Evolutionary conservation across 2,797 vertebrate genomes (phyloP), one percentile per base, ranked within the genome.

Genomic region (Bovichtus variegatus): DNA sequence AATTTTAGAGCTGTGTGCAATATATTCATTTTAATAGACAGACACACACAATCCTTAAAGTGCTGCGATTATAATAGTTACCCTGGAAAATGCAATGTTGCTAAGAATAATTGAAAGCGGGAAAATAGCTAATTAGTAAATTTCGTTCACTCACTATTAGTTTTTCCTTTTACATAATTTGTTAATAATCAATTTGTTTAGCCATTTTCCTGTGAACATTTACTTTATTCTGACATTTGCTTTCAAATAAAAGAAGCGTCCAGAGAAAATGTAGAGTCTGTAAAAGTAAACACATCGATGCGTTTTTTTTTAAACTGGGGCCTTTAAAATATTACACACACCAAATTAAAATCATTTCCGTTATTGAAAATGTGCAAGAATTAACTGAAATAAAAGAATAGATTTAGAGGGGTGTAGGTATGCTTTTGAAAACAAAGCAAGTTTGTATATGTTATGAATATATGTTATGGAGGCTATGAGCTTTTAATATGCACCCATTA

Each of bases 11-110:
- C 12, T 41, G 3, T 34, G 9, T 51, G 13, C 10, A n/a, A 51
- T 59, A 59, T 65, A 49, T 34, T 11, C 2, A 41, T 29, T 29
- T 23, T 12, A 29, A 55, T 15, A 23, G 2, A 18, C 2, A 38
- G 1, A 36, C 1, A 9, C 34, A 21, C 0, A 2, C 29, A 55
- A 36, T 41, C 4, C 0, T 4, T 3, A 34, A 36, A 38, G 3
- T 11, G 19, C 27, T 34, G 44, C 10, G 50, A 4, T 6, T 25
- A 1, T 38, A 1, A 7, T 4, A 5, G 50, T 19, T 18, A 4
- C 6, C 5, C 0, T 38, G 8, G 1, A 7, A 9, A 25, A 34
- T 31, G 58, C 1, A 5, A 25, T 54, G 8, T 16, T 0, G 0
- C 3, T 34, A 9, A 31, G 6, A 67, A 34, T 21, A 19, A 29